phyloP scores from a whole-genome alignment of 92 coral and sea anemone species.

The Siderastrea siderea region DNA sequence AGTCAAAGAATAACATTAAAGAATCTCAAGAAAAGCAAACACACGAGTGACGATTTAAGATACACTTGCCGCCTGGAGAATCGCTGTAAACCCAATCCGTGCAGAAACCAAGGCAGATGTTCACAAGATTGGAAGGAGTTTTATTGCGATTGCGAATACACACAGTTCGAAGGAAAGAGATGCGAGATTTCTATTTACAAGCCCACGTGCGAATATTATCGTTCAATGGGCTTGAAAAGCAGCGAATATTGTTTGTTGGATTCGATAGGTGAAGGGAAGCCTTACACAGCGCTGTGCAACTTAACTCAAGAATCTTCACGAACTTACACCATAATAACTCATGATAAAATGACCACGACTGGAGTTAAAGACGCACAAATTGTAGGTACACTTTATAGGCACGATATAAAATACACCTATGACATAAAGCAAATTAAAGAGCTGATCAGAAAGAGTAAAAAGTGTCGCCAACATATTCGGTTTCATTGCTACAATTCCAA shows the following conservation, averaged over 20 bases:
- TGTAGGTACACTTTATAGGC: slow-evolving; percentile 30
- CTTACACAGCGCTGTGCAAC: slow-evolving; percentile 89
- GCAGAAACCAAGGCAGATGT: slow-evolving; percentile 76
- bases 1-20: slow-evolving; percentile 64
- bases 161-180: slow-evolving; percentile 74
- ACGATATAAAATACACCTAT: slow-evolving; percentile 55
- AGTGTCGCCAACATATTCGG: slow-evolving; percentile 91
- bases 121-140: slow-evolving; percentile 73
- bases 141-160: slow-evolving; percentile 72
- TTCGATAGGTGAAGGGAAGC: slow-evolving; percentile 62
- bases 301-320: slow-evolving; percentile 58
- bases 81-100: slow-evolving; percentile 84
- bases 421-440: slow-evolving; percentile 63
- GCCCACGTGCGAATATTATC: slow-evolving; percentile 86
- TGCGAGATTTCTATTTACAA: slow-evolving; percentile 81
- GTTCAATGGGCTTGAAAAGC: slow-evolving; percentile 74
- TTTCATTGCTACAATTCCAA: slow-evolving; percentile 84
- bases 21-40: slow-evolving; percentile 47
- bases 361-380: slow-evolving; percentile 44
- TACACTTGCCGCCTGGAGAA: slow-evolving; percentile 65
- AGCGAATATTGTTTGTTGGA: slow-evolving; percentile 80
- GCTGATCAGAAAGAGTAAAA: slow-evolving; percentile 72
- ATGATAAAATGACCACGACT: slow-evolving; percentile 66
- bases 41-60: slow-evolving; percentile 37
- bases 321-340: slow-evolving; percentile 77